Conservation (phyloP, 2,113 vertebrate genomes). For the Petaurus breviceps region DNA sequence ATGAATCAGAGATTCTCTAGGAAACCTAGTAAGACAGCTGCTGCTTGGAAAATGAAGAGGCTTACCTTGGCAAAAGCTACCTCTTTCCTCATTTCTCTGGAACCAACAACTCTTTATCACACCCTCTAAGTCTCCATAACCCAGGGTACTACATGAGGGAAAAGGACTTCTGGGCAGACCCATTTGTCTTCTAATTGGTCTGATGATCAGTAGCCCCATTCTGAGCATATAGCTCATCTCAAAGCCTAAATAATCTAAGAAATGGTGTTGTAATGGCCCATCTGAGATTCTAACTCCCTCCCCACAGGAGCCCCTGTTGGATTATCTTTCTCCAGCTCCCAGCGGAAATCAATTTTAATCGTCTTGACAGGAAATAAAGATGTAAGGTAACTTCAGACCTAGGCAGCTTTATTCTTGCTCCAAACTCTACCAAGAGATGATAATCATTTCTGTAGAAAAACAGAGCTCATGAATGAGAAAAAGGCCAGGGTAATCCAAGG, state of each 20-base stretch:
- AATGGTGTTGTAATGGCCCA: slow-evolving; percentile 46
- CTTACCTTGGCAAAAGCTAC: background rate
- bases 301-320: slow-evolving; percentile 51
- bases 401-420: background rate
- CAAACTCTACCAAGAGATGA: background rate
- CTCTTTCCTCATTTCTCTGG: background rate
- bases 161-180: background rate
- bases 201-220: slow-evolving; percentile 6
- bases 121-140: background rate
- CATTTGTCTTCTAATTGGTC: background rate
- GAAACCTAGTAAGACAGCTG: background rate
- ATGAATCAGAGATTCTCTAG: background rate
- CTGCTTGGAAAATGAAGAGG: background rate
- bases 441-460: background rate
- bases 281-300: slow-evolving; percentile 51
- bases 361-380: slow-evolving; percentile 76
- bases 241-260: slow-evolving; percentile 66
- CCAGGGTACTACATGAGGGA: background rate
- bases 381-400: slow-evolving; percentile 75
- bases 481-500: background rate
- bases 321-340: slow-evolving; percentile 78
- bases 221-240: slow-evolving; percentile 39
- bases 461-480: background rate
- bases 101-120: background rate
- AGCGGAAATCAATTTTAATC: slow-evolving; percentile 79